Evolutionary conservation across 1,140 invertebrate species (phyloP).

Genomic region (Ceratina australensis): DNA sequence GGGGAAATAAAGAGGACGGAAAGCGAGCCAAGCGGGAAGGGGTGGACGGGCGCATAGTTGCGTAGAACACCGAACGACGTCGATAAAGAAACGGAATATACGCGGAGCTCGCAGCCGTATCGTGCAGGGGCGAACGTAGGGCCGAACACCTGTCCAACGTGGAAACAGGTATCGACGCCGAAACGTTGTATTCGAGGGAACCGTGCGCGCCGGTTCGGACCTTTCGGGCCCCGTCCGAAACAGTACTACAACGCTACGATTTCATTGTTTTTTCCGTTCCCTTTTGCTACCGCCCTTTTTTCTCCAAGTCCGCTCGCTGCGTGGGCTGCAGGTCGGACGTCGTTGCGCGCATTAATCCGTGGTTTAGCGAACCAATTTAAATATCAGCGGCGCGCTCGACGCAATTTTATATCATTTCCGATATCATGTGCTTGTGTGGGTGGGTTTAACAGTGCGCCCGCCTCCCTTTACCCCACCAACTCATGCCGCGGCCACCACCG

Average conservation of each 20-base stretch:
- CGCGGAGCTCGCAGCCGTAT: not conserved
- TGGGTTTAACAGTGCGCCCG: constrained; percentile 72
- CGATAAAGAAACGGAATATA: constrained; percentile 36
- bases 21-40: not conserved
- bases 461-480: constrained; percentile 44
- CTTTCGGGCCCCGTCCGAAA: no score
- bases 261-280: not conserved
- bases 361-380: constrained; percentile 80
- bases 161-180: constrained; percentile 39
- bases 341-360: constrained; percentile 78
- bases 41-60: not conserved
- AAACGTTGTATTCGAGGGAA: constrained; percentile 26
- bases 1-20: not conserved
- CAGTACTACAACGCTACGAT: not conserved
- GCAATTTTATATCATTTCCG: constrained; percentile 81
- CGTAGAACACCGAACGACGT: not conserved
- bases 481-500: constrained; percentile 36
- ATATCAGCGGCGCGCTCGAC: constrained; percentile 78
- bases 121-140: not conserved
- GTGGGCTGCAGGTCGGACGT: constrained; percentile 62
- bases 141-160: constrained; percentile 39
- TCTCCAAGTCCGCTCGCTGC: constrained; percentile 56
- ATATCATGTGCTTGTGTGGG: constrained; percentile 76
- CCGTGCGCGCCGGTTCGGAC: not conserved
- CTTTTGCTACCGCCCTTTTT: constrained; percentile 17